Percentiles rank a stretch among this genome's conserved stretches.
Conservation (phyloP, 2,113 vertebrate genomes). For the Seriola rivoliana region DNA sequence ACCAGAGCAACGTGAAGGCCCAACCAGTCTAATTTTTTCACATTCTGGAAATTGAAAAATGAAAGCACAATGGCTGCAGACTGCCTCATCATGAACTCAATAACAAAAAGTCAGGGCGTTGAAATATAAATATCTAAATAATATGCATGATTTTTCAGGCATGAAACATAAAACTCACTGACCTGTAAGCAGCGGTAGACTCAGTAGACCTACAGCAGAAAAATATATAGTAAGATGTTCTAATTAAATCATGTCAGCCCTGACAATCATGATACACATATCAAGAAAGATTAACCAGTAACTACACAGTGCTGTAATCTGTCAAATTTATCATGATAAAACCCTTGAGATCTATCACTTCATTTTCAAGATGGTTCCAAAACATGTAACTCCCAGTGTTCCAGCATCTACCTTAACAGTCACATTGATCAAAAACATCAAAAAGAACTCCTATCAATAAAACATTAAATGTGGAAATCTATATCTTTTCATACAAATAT, state of each 20-base stretch:
- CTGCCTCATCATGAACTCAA: background rate
- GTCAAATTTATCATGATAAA: background rate
- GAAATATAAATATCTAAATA: background rate
- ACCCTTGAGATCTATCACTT: no score
- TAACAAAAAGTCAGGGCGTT: background rate
- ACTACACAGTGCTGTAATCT: background rate
- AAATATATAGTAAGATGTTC: background rate
- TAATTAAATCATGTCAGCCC: background rate
- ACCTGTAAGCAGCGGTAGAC: conserved; percentile 58
- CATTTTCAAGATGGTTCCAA: background rate
- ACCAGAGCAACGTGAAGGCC: conserved; percentile 68
- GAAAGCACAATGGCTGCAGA: background rate
- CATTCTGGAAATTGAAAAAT: conserved; percentile 57
- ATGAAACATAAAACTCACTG: conserved; percentile 41
- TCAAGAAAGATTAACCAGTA: background rate
- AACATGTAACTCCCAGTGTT: background rate
- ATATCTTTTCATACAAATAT: background rate
- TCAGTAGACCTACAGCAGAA: conserved; percentile 68
- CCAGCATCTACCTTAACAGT: background rate
- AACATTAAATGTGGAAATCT: background rate
- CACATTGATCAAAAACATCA: background rate
- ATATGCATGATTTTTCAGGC: background rate
- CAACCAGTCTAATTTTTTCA: conserved; percentile 48
- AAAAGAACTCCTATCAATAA: background rate
- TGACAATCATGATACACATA: background rate